Evolutionary conservation across 2,888 invertebrate genomes (phyloP).

Genomic region (Petrolisthes cinctipes): DNA sequence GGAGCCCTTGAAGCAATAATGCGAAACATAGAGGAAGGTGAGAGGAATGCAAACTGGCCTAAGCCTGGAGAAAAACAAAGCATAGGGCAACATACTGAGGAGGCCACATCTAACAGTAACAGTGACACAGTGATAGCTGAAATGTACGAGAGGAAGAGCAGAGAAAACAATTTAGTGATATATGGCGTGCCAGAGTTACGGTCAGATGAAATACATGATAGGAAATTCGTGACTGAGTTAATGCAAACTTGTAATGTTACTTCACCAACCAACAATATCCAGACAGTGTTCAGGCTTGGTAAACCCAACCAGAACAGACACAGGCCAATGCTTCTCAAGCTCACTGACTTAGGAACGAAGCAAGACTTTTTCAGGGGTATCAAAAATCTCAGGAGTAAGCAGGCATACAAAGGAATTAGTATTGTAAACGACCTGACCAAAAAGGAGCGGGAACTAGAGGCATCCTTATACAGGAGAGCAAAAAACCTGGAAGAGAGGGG

Average conservation of each 20-base stretch:
- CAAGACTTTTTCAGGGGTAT: too few species aligned
- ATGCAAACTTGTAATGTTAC: background rate
- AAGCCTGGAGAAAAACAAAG: too few species aligned
- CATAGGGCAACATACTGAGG: background rate
- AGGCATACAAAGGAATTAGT: background rate
- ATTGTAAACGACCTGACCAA: too few species aligned
- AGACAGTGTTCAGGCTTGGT: background rate
- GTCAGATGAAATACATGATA: background rate
- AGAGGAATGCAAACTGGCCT: background rate
- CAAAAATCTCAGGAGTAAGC: background rate
- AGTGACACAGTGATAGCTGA: background rate
- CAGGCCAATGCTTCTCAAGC: background rate
- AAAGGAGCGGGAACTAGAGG: background rate
- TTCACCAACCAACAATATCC: background rate
- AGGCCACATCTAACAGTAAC: background rate
- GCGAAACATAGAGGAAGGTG: background rate
- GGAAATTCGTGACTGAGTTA: background rate
- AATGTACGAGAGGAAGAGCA: background rate
- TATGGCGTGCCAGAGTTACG: background rate
- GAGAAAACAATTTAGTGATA: background rate
- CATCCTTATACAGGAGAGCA: too few species aligned
- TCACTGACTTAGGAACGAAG: background rate
- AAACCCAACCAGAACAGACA: background rate
- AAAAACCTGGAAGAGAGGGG: too few species aligned
- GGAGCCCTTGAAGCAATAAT: background rate